These are phyloP conservation scores for Timandra comae DNA, from an alignment of 2,888 invertebrate genomes.

Conservation along the genomic window DNA sequence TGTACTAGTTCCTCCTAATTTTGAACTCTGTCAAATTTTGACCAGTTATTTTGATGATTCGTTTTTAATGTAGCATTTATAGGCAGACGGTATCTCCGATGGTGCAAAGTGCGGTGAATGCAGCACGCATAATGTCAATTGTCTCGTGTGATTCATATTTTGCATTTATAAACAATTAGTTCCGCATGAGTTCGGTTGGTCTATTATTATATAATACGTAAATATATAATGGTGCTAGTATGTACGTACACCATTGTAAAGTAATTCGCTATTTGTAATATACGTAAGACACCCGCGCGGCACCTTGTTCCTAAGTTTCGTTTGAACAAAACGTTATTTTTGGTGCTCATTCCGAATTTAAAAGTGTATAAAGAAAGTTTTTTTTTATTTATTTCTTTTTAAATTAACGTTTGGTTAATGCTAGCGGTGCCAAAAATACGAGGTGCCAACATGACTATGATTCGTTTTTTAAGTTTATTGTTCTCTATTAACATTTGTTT, in stretches of 20 bases:
- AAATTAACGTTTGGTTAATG: constrained; percentile 36
- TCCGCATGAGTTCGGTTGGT: constrained; percentile 28
- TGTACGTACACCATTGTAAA: constrained; percentile 30
- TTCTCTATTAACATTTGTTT: constrained; percentile 13
- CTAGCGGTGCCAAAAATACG: constrained; percentile 64
- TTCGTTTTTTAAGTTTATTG: constrained; percentile 14
- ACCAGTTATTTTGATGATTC: too few species aligned
- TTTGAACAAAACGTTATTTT: constrained; percentile 25
- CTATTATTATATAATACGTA: constrained; percentile 36
- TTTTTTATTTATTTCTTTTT: constrained; percentile 24
- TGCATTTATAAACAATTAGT: constrained; percentile 26
- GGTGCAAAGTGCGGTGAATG: too few species aligned
- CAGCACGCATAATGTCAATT: too few species aligned
- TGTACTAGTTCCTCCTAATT: too few species aligned
- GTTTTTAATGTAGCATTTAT: too few species aligned
- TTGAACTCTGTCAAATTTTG: too few species aligned
- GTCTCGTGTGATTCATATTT: not conserved
- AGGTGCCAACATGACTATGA: constrained; percentile 56
- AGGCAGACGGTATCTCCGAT: too few species aligned
- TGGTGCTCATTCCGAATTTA: constrained; percentile 52
- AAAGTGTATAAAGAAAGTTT: constrained; percentile 12
- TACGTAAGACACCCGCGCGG: constrained; percentile 16
- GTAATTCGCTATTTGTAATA: constrained; percentile 26
- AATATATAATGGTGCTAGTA: constrained; percentile 48
- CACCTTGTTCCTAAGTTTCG: constrained; percentile 52